Conservation (phyloP, 2,113 vertebrate genomes). For the Stomatorhinus ivindoensis region DNA sequence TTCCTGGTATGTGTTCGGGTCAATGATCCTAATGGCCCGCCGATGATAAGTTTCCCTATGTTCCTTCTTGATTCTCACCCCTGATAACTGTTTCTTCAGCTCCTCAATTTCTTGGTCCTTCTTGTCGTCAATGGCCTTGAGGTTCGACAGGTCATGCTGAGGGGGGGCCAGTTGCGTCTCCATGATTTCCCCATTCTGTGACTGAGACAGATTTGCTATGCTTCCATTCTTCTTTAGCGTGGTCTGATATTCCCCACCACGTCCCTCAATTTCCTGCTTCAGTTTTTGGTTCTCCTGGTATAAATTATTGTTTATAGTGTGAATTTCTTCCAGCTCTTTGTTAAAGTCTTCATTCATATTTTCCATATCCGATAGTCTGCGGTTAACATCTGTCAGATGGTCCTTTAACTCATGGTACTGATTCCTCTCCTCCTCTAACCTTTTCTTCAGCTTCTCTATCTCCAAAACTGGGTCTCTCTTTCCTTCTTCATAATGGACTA, state of each 20-base stretch:
- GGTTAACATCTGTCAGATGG: slow-evolving; percentile 64
- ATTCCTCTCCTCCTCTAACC: slow-evolving; percentile 76
- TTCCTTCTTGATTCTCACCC: slow-evolving; percentile 77
- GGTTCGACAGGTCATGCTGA: slow-evolving; percentile 76
- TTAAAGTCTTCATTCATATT: slow-evolving; percentile 84
- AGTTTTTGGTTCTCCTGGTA: slow-evolving; percentile 85
- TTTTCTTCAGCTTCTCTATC: slow-evolving; percentile 75
- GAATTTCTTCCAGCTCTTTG: slow-evolving; percentile 81
- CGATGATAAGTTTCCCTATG: slow-evolving; percentile 89
- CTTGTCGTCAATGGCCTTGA: slow-evolving; percentile 67
- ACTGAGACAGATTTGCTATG: slow-evolving; percentile 58
- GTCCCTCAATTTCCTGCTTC: slow-evolving; percentile 73
- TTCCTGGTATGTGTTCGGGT: slow-evolving; percentile 84
- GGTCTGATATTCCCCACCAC: slow-evolving; percentile 83
- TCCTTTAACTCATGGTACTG: slow-evolving; percentile 70
- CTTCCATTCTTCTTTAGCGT: slow-evolving; percentile 72
- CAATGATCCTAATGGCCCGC: slow-evolving; percentile 89
- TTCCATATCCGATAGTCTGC: slow-evolving; percentile 75
- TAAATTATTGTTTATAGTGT: slow-evolving; percentile 78
- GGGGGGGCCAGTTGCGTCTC: slow-evolving; percentile 72
- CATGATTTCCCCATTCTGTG: slow-evolving; percentile 61
- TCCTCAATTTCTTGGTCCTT: slow-evolving; percentile 82
- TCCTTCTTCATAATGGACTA: slow-evolving; percentile 86
- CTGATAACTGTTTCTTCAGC: slow-evolving; percentile 74
- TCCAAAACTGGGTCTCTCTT: slow-evolving; percentile 78